These are phyloP conservation scores for Sorex araneus DNA, from an alignment of 2,113 vertebrate genomes.

Conservation along the genomic window DNA sequence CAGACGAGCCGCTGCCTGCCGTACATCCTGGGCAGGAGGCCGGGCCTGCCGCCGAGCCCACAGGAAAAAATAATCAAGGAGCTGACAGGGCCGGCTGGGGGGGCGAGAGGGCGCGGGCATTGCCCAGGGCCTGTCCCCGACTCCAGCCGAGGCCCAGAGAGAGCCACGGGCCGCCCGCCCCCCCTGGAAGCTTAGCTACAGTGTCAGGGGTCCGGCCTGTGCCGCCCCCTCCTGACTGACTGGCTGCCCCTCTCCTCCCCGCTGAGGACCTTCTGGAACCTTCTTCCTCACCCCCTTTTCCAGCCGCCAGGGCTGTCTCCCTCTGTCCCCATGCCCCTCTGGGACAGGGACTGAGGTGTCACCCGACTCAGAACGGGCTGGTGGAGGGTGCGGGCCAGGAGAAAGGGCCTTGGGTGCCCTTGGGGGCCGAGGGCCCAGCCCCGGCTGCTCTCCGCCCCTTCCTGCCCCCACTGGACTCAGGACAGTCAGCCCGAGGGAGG, in stretches of 20 bases:
- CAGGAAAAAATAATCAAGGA: constrained; percentile 77
- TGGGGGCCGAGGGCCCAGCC: fast-evolving
- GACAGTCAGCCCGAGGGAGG: no score
- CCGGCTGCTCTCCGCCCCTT: neutral
- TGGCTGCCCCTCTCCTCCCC: neutral
- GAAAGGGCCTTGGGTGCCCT: neutral
- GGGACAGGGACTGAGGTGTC: constrained; percentile 50
- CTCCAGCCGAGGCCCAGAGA: neutral
- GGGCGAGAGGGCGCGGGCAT: neutral
- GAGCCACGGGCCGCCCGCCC: neutral
- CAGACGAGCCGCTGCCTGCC: constrained; percentile 75
- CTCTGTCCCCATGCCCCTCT: neutral
- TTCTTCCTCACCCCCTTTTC: neutral
- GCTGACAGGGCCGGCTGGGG: constrained; percentile 6
- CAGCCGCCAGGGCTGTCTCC: neutral
- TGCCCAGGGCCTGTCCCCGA: neutral
- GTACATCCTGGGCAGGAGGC: constrained; percentile 75
- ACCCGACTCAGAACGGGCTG: neutral
- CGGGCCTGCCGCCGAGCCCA: constrained; percentile 31
- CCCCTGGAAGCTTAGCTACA: neutral
- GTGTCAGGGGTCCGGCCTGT: fast-evolving
- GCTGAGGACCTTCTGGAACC: neutral
- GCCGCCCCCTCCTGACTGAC: neutral
- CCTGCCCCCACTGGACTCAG: neutral
- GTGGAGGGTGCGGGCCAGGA: neutral